Evolutionary conservation across 2,113 vertebrate genomes (phyloP), one percentile per base, ranked within the genome.

Genomic region (Otis tarda): DNA sequence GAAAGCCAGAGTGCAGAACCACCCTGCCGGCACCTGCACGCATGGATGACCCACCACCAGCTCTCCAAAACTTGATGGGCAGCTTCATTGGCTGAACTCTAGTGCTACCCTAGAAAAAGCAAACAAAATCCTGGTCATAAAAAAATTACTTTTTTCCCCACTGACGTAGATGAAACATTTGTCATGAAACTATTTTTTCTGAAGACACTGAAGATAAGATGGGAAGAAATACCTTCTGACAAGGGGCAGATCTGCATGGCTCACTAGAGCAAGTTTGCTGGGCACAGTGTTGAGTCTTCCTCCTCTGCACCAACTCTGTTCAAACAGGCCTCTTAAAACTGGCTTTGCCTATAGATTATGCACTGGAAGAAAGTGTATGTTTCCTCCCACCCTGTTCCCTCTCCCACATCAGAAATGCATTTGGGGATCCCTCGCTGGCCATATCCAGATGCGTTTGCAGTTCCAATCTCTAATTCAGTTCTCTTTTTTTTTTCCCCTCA

Each of bases 11-110:
- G 45, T 16, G 55, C 35, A 93, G 65, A 90, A 47, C 8, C 70
- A 41, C 2, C 14, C 19, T 7, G 2, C 12, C 0, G 0, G n/a
- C 43, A 88, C 24, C 31, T 0, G 0, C 20, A 31, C 67, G 25
- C 50, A 39, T 1, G 1, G 56, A 75, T 30, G 20, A 71, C 52
- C 45, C 35, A 28, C 5, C 1, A 2, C 25, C 55, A 86, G 45
- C 33, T 71, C 30, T 71, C 35, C 20, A 78, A 73, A 89, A 47
- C 22, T 31, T 4, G 5, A 4, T 1, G 2, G 14, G 25, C n/a
- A 77, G 20, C 41, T 89, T 65, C 56, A 17, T 1, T 53, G 76
- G 11, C 47, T 49, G 35, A 75, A 79, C 56, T 20, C 7, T 78
- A n/a, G 18, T 19, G 47, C 57, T 70, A 57, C 8, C 25, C 17